Evolutionary conservation across 2,888 invertebrate genomes (phyloP).

Genomic region (Scaptomyza cyrtandrae): DNA sequence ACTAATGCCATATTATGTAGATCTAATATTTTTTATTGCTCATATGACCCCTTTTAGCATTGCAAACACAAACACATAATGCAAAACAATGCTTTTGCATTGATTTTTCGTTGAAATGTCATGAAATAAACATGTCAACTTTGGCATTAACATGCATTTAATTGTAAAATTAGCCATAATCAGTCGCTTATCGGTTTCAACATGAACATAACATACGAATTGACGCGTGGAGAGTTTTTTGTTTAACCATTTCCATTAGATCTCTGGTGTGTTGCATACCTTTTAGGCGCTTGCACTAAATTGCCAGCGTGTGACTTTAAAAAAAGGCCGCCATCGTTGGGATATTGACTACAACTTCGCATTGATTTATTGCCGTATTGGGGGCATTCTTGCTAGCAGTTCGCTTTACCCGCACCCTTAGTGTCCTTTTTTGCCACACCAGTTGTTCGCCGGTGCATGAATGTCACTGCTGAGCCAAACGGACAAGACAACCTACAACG

Average conservation of each 20-base stretch:
- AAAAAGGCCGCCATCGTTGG: slow-evolving; percentile 26
- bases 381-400: slow-evolving; percentile 19
- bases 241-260: neutral
- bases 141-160: neutral
- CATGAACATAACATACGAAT: neutral
- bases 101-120: neutral
- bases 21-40: slow-evolving; percentile 10
- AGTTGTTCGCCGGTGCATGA: slow-evolving; percentile 71
- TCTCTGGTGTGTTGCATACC: slow-evolving; percentile 9
- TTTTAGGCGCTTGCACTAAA: slow-evolving; percentile 40
- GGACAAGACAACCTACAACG: slow-evolving; percentile 66
- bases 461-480: slow-evolving; percentile 76
- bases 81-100: neutral
- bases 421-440: slow-evolving; percentile 4
- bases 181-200: slow-evolving; percentile 3
- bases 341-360: slow-evolving; percentile 50
- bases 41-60: neutral
- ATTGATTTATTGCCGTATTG: slow-evolving; percentile 71
- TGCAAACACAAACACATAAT: neutral
- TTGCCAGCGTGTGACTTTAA: slow-evolving; percentile 55
- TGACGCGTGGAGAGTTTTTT: neutral
- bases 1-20: slow-evolving; percentile 21
- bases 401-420: slow-evolving; percentile 1
- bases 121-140: neutral
- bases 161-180: slow-evolving; percentile 6